A percentile compares a stretch with the other conserved stretches of the same genome.
phyloP scores from a whole-genome alignment of 2,888 invertebrate genomes.

The Molorchus minor region DNA sequence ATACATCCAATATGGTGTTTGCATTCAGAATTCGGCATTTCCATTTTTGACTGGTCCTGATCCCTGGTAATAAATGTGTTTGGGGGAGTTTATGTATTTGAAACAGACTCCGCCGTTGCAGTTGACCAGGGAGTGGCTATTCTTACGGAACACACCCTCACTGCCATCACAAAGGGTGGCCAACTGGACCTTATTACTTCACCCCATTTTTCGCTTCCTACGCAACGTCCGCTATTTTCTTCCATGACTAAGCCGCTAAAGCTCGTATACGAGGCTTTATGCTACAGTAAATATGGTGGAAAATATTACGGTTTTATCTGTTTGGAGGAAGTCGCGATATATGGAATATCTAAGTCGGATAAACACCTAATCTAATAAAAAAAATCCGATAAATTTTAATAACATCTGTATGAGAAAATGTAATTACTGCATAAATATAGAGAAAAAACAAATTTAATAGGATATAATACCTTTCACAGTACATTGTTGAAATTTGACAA shows the following conservation, averaged over 20 bases:
- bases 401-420: too few relatives aligned
- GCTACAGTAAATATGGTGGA: constrained; percentile 17
- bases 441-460: too few relatives aligned
- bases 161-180: constrained; percentile 30
- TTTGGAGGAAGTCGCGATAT: too few relatives aligned
- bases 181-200: constrained; percentile 41
- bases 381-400: too few relatives aligned
- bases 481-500: too few relatives aligned
- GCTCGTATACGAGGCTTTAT: not conserved
- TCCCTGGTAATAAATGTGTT: constrained; percentile 60
- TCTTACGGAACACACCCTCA: constrained; percentile 35
- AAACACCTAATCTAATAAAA: too few relatives aligned
- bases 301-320: too few relatives aligned
- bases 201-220: constrained; percentile 32
- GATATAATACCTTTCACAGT: too few relatives aligned
- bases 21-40: constrained; percentile 52
- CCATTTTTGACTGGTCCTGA: constrained; percentile 62
- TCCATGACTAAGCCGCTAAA: constrained; percentile 12
- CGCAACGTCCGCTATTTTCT: constrained; percentile 21
- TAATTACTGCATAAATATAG: too few relatives aligned
- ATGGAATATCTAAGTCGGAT: too few relatives aligned
- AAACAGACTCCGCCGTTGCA: constrained; percentile 32
- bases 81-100: constrained; percentile 52
- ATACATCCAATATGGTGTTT: constrained; percentile 57
- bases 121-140: constrained; percentile 44